A percentile compares a stretch with the other conserved stretches of the same genome.
Evolutionary conservation across 2,797 vertebrate genomes (phyloP).

Genomic region (Mormyrus proboscirostris): DNA sequence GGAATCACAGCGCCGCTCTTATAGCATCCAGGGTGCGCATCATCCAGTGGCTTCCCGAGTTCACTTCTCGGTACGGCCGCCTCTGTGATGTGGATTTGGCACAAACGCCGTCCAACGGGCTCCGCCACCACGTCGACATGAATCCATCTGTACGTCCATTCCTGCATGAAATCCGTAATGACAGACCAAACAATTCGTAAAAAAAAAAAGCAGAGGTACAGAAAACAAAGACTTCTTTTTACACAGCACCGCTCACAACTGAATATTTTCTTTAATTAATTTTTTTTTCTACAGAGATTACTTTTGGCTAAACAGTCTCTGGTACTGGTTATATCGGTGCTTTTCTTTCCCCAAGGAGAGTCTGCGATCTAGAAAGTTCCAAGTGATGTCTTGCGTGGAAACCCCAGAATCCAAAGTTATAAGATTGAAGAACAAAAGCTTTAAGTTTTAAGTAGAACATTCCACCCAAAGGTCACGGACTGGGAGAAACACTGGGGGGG

Average conservation of each 20-base stretch:
- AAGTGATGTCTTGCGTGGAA: neutral
- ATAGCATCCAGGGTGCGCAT: neutral
- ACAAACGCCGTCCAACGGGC: neutral
- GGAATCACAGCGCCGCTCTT: neutral
- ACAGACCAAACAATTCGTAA: slow-evolving; percentile 29
- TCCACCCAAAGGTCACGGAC: neutral
- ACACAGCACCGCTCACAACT: slow-evolving; percentile 20
- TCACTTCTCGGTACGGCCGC: neutral
- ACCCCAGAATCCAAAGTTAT: neutral
- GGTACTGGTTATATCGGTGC: neutral
- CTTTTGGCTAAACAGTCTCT: slow-evolving; percentile 21
- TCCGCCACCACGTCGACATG: slow-evolving; percentile 20
- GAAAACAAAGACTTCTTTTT: slow-evolving; percentile 24
- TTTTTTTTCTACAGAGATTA: slow-evolving; percentile 8
- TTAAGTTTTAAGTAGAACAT: slow-evolving; percentile 24
- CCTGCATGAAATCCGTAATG: slow-evolving; percentile 26
- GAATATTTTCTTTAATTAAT: slow-evolving; percentile 24
- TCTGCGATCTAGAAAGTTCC: neutral
- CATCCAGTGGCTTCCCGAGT: neutral
- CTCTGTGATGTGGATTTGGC: slow-evolving; percentile 38
- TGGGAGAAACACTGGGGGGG: neutral
- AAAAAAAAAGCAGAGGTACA: slow-evolving; percentile 1
- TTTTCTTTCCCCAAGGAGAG: neutral
- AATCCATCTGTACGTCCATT: slow-evolving; percentile 26
- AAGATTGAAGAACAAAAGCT: slow-evolving; percentile 23